Percentiles rank a stretch among this genome's conserved stretches.
phyloP scores from a whole-genome alignment of 2,113 vertebrate genomes.

The Pao palembangensis region DNA sequence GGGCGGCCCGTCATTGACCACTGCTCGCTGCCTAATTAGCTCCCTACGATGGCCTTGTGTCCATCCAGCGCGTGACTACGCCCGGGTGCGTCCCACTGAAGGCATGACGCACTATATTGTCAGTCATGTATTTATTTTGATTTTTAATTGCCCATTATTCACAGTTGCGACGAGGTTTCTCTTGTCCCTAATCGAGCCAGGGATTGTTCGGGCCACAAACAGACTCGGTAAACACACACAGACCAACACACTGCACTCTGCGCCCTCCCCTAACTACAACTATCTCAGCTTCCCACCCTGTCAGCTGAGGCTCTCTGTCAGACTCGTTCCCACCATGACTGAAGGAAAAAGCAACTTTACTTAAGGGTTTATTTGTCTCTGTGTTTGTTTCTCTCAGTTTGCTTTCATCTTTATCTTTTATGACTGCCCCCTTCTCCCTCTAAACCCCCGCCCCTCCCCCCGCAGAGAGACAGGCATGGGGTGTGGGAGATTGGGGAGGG shows the following conservation, averaged over 20 bases:
- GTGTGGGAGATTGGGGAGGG: conserved; percentile 9
- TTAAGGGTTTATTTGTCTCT: conserved; percentile 75
- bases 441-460: conserved; percentile 53
- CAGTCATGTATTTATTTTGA: neutral
- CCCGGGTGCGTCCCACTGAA: conserved; percentile 48
- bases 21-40: conserved; percentile 74
- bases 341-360: conserved; percentile 73
- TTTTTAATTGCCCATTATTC: too few species aligned
- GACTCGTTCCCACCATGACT: conserved; percentile 47
- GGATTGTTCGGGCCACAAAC: too few species aligned
- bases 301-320: conserved; percentile 60
- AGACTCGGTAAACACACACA: conserved; percentile 28
- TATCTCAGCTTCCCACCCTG: conserved; percentile 58
- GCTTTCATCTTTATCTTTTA: conserved; percentile 78
- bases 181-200: too few species aligned
- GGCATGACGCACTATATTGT: conserved; percentile 43
- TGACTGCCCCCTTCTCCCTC: conserved; percentile 69
- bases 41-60: conserved; percentile 61
- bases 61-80: conserved; percentile 72
- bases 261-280: conserved; percentile 11
- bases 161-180: too few species aligned
- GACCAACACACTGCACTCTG: conserved; percentile 5
- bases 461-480: conserved; percentile 56
- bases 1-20: conserved; percentile 72
- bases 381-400: conserved; percentile 72